Percentiles rank a stretch among this genome's conserved stretches.
phyloP scores from a whole-genome alignment of 1,140 invertebrate genomes.

The Brachionus asplanchnoidis region DNA sequence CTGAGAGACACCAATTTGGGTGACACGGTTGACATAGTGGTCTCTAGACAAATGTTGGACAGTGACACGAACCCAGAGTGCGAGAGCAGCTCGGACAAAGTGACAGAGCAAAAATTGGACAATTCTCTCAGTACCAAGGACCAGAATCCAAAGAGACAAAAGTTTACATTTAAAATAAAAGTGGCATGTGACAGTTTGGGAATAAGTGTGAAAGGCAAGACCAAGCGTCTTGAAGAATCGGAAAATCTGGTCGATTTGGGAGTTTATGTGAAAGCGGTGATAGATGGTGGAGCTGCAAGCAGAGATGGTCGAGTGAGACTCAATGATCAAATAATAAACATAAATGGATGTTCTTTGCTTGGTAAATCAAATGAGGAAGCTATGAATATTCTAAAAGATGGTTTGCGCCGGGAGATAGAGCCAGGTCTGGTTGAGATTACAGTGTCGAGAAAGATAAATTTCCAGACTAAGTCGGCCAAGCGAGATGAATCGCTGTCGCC shows the following conservation, averaged over 20 bases:
- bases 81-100: not conserved
- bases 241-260: constrained; percentile 69
- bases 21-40: not conserved
- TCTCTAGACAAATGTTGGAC: not conserved
- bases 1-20: constrained; percentile 69
- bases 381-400: constrained; percentile 11
- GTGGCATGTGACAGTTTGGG: constrained; percentile 92
- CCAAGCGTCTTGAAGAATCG: constrained; percentile 59
- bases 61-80: not conserved
- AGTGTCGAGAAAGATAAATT: not conserved
- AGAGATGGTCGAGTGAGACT: constrained; percentile 7
- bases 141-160: constrained; percentile 26
- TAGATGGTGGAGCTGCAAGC: constrained; percentile 86
- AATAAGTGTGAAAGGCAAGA: constrained; percentile 93
- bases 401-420: not conserved
- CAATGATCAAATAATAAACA: constrained; percentile 16
- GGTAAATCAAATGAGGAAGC: constrained; percentile 26
- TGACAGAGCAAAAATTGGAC: not conserved
- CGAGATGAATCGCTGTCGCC: not conserved
- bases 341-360: constrained; percentile 16
- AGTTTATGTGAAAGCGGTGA: constrained; percentile 93
- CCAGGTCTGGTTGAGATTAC: constrained; percentile 8
- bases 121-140: not conserved
- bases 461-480: not conserved
- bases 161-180: constrained; percentile 81